Evolutionary conservation across 2,888 invertebrate genomes (phyloP).

Genomic region (Drosophila hamatofila): DNA sequence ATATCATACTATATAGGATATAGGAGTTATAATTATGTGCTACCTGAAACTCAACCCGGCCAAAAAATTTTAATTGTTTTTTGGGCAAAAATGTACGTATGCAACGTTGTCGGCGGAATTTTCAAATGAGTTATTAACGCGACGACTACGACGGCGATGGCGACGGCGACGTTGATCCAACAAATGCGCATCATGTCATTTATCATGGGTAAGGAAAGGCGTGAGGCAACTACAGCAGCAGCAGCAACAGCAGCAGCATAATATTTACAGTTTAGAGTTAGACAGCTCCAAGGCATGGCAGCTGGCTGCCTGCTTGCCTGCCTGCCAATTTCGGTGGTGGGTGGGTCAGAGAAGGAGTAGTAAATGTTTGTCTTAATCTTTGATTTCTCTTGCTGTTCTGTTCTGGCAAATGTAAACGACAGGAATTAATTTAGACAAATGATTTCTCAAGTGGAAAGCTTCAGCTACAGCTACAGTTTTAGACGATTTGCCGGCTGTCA

Average conservation of each 20-base stretch:
- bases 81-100: constrained; percentile 61
- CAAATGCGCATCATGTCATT: constrained; percentile 80
- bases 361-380: constrained; percentile 86
- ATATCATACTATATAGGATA: constrained; percentile 40
- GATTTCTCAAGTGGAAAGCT: constrained; percentile 83
- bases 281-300: constrained; percentile 49
- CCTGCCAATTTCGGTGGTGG: constrained; percentile 35
- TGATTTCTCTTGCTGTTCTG: constrained; percentile 80
- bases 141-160: constrained; percentile 41
- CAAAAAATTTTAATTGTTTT: constrained; percentile 83
- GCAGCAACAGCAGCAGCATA: constrained; percentile 7
- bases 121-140: constrained; percentile 84
- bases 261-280: constrained; percentile 53
- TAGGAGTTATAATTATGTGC: constrained; percentile 60
- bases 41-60: constrained; percentile 51
- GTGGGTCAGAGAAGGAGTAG: constrained; percentile 60
- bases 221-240: constrained; percentile 41
- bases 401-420: constrained; percentile 85
- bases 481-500: constrained; percentile 80
- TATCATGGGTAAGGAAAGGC: constrained; percentile 69
- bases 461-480: constrained; percentile 51
- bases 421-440: constrained; percentile 86
- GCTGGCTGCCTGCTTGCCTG: not conserved
- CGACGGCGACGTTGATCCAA: constrained; percentile 54
- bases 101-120: constrained; percentile 78